phyloP scores from a whole-genome alignment of 2,888 invertebrate genomes.

The Ecdyonurus torrentis region DNA sequence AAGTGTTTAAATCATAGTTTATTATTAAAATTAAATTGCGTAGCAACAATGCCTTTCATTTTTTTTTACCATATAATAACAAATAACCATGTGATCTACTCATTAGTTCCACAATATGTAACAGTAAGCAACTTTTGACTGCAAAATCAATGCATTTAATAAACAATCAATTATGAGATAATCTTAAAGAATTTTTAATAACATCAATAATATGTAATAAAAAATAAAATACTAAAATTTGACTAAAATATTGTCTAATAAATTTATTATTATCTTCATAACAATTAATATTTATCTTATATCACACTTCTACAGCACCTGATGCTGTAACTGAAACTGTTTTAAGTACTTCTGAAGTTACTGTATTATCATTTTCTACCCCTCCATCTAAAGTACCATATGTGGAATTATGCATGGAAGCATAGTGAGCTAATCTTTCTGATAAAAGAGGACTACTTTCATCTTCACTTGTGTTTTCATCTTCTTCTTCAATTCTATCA shows the following conservation, averaged over 20 bases:
- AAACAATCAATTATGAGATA: too few relatives aligned
- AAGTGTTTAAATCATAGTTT: too few relatives aligned
- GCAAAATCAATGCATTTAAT: too few relatives aligned
- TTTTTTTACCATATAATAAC: too few relatives aligned
- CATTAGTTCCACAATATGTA: too few relatives aligned
- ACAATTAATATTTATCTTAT: not conserved
- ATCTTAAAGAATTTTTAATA: too few relatives aligned
- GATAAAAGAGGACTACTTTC: not conserved
- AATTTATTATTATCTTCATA: not conserved
- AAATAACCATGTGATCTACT: too few relatives aligned
- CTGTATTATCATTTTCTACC: not conserved
- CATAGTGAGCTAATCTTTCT: not conserved
- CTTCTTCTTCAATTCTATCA: not conserved
- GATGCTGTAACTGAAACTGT: not conserved
- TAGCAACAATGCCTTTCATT: too few relatives aligned
- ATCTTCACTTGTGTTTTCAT: not conserved
- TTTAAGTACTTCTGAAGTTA: not conserved
- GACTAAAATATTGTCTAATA: not conserved
- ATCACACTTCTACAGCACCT: conserved; percentile 1
- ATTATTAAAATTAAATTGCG: too few relatives aligned
- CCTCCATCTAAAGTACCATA: conserved; percentile 1
- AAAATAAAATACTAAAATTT: not conserved
- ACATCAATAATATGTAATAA: not conserved
- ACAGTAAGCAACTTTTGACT: too few relatives aligned
- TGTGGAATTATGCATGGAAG: not conserved